Conservation (phyloP, 2,797 vertebrate genomes). For the Chanos chanos region DNA sequence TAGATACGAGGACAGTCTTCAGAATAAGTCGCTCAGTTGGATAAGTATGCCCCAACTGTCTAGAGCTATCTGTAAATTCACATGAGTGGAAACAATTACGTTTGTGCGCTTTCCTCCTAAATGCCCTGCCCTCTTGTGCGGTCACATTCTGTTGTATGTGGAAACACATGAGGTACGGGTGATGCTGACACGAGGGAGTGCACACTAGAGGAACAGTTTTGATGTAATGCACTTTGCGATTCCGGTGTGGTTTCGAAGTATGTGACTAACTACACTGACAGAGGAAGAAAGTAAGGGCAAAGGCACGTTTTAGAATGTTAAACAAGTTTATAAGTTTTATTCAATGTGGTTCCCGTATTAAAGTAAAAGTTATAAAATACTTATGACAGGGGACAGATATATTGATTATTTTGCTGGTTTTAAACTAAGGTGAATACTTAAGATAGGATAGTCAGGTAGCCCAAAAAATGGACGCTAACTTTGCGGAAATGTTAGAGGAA, state of each 20-base stretch:
- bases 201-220: constrained; percentile 32
- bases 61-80: too few relatives aligned
- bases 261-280: constrained; percentile 52
- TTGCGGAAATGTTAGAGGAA: constrained; percentile 74
- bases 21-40: too few relatives aligned
- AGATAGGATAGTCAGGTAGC: constrained; percentile 13
- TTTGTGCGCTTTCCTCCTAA: not conserved
- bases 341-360: too few relatives aligned
- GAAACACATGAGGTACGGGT: constrained; percentile 15
- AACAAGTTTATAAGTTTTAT: too few relatives aligned
- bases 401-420: too few relatives aligned
- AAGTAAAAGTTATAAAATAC: too few relatives aligned
- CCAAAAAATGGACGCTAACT: constrained; percentile 66
- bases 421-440: constrained; percentile 7
- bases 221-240: constrained; percentile 59
- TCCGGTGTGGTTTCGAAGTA: constrained; percentile 74
- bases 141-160: not conserved
- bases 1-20: too few relatives aligned
- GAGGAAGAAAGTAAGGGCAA: constrained; percentile 43
- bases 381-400: too few relatives aligned
- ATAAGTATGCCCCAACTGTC: too few relatives aligned
- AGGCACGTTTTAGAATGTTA: constrained; percentile 56
- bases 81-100: not conserved
- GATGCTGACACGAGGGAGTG: constrained; percentile 15
- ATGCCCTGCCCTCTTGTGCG: not conserved